Percentiles rank a stretch among this genome's conserved stretches.
Evolutionary conservation across 2,113 vertebrate species (phyloP).

Genomic region (Lasiurus cinereus): DNA sequence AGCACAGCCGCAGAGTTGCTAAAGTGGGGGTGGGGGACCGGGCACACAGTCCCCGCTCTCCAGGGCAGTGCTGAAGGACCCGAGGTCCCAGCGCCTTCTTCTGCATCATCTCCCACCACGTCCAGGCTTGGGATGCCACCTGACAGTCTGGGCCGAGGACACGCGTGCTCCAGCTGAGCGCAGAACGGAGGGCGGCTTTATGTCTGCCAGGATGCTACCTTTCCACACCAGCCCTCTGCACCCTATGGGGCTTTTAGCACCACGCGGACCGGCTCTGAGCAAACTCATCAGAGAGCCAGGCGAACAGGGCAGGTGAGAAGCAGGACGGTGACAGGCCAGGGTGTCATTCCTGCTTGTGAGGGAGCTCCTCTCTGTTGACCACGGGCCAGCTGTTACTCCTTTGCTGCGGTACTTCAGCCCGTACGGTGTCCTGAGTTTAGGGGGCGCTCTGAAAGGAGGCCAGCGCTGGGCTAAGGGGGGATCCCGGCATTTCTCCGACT

Average conservation of each 20-base stretch:
- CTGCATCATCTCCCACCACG: not conserved
- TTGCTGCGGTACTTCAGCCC: not conserved
- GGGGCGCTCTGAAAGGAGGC: not conserved
- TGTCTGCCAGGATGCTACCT: not conserved
- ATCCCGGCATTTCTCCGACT: not conserved
- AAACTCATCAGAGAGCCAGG: conserved; percentile 31
- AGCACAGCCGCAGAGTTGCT: not conserved
- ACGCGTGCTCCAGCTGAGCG: not conserved
- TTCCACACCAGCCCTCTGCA: not conserved
- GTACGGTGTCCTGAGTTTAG: not conserved
- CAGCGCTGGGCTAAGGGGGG: not conserved
- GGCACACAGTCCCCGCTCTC: no score
- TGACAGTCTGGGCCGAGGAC: not conserved
- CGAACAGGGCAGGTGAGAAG: not conserved
- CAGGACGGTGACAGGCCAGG: not conserved
- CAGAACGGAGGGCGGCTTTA: not conserved
- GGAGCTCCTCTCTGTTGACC: not conserved
- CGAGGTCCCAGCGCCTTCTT: not conserved
- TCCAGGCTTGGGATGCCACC: not conserved
- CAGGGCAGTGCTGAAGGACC: not conserved
- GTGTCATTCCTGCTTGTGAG: not conserved
- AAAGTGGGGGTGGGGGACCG: not conserved
- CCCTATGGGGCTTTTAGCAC: conserved; percentile 48
- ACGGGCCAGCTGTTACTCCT: conserved; percentile 45
- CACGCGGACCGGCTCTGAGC: conserved; percentile 56